Evolutionary conservation across 2,888 invertebrate species (phyloP).

Genomic region (Dermolepida albohirtum): DNA sequence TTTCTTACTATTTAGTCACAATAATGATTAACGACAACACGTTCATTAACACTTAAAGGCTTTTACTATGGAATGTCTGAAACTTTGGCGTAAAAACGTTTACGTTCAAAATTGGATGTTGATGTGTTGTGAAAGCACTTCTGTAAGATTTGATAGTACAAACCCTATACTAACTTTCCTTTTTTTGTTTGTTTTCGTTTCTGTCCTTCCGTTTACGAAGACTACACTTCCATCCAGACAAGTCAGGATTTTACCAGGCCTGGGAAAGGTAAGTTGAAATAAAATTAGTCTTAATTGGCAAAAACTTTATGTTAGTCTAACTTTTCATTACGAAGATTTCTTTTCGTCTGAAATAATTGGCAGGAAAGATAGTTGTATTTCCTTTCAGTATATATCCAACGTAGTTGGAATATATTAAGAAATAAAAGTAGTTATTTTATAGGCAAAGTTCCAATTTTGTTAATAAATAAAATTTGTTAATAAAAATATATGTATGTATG

Average conservation of each 20-base stretch:
- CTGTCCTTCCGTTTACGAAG: slow-evolving; percentile 41
- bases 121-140: slow-evolving; percentile 19
- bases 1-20: not conserved
- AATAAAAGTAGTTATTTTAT: too few species aligned
- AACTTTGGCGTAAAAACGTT: not conserved
- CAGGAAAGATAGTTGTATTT: not conserved
- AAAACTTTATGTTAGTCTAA: not conserved
- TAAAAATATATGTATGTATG: too few species aligned
- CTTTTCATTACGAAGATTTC: not conserved
- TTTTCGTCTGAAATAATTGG: not conserved
- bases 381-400: too few species aligned
- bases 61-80: not conserved
- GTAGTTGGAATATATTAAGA: too few species aligned
- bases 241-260: slow-evolving; percentile 64
- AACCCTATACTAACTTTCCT: slow-evolving; percentile 43
- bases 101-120: slow-evolving; percentile 1
- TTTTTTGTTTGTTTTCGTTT: slow-evolving; percentile 49
- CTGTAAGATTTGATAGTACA: slow-evolving; percentile 24
- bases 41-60: not conserved
- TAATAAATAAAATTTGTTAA: too few species aligned
- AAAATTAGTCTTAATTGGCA: slow-evolving; percentile 5
- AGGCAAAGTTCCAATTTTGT: too few species aligned
- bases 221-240: slow-evolving; percentile 61
- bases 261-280: slow-evolving; percentile 64
- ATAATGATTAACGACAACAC: not conserved